Evolutionary conservation across 2,797 vertebrate species (phyloP).

Genomic region (Rhadinocentrus ornatus): DNA sequence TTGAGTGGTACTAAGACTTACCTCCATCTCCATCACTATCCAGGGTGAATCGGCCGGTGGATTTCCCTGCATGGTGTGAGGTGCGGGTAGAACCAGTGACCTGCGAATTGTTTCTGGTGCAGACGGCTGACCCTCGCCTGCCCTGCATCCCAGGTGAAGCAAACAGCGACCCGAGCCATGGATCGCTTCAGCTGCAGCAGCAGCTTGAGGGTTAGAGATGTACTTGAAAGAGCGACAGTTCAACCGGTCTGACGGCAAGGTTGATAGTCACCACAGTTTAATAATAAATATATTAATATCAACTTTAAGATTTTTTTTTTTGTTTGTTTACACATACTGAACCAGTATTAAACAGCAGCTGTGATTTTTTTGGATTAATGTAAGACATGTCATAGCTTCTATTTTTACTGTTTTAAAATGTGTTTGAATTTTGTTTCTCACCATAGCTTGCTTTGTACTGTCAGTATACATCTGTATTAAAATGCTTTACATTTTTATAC

Average conservation of each 20-base stretch:
- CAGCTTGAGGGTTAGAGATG: slow-evolving; percentile 75
- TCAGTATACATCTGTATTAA: neutral
- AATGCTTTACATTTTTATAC: slow-evolving; percentile 7
- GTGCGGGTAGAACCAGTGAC: slow-evolving; percentile 86
- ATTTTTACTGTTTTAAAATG: slow-evolving; percentile 6
- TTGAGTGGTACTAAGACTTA: neutral
- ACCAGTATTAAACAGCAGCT: slow-evolving; percentile 25
- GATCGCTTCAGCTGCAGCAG: slow-evolving; percentile 69
- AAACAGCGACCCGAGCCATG: slow-evolving; percentile 80
- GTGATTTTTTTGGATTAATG: slow-evolving; percentile 7
- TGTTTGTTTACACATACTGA: slow-evolving; percentile 15
- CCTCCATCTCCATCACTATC: neutral
- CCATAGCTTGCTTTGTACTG: neutral
- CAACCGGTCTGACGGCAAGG: slow-evolving; percentile 23
- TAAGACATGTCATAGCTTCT: slow-evolving; percentile 22
- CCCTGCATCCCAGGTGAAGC: slow-evolving; percentile 82
- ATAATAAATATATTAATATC: slow-evolving; percentile 7
- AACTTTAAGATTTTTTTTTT: slow-evolving; percentile 12
- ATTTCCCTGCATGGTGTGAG: slow-evolving; percentile 91
- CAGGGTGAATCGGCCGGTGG: slow-evolving; percentile 91
- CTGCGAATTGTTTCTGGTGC: slow-evolving; percentile 90
- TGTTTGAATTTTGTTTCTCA: neutral
- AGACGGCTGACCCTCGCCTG: slow-evolving; percentile 86
- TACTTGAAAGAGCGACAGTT: slow-evolving; percentile 13
- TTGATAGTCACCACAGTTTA: slow-evolving; percentile 16